Evolutionary conservation across 2,113 vertebrate genomes (phyloP).

Genomic region (Noctilio leporinus): DNA sequence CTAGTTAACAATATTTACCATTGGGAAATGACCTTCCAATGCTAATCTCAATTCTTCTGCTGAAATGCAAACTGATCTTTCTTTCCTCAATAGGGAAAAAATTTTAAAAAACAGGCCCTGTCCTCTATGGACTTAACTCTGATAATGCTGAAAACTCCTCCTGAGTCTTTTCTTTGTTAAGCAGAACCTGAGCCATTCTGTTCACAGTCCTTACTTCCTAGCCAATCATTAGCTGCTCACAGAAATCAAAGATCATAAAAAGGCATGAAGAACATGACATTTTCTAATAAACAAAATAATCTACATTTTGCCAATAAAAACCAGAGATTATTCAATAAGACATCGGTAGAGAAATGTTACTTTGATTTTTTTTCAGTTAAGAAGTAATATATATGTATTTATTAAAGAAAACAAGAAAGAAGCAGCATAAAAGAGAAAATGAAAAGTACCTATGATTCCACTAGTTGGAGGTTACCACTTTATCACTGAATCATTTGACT

Average conservation of each 20-base stretch:
- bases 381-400: background rate
- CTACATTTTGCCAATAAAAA: background rate
- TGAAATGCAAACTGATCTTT: conserved; percentile 11
- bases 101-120: conserved; percentile 12
- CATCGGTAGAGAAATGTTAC: background rate
- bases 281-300: conserved; percentile 13
- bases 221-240: background rate
- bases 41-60: conserved; percentile 37
- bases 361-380: background rate
- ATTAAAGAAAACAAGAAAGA: background rate
- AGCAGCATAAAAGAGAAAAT: background rate
- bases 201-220: background rate
- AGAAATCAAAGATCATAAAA: conserved; percentile 12
- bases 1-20: conserved; percentile 43
- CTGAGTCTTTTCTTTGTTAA: background rate
- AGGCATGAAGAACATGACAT: background rate
- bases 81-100: conserved; percentile 24
- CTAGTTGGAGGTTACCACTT: background rate
- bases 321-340: background rate
- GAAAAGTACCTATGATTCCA: background rate
- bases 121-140: background rate
- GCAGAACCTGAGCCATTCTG: background rate
- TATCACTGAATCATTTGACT: background rate
- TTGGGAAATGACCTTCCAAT: conserved; percentile 45
- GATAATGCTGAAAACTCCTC: conserved; percentile 25